Conservation (phyloP, 1,140 invertebrate genomes). For the Drosophila rhopaloa region DNA sequence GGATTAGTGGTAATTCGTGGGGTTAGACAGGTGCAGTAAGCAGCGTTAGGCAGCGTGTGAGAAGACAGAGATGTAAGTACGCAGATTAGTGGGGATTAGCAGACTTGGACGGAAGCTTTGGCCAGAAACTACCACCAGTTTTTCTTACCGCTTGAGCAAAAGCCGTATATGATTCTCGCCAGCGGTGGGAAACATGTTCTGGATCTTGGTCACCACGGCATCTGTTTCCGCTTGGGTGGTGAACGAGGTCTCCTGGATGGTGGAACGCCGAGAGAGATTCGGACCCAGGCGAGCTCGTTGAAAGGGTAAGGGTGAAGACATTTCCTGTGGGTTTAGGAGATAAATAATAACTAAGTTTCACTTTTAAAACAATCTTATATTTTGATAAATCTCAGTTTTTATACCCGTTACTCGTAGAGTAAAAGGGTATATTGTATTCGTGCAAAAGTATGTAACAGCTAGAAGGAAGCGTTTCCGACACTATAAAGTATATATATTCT, state of each 20-base stretch:
- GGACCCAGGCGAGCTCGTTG: slow-evolving; percentile 84
- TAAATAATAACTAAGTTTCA: not conserved
- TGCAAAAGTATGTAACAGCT: no score
- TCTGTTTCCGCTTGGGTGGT: slow-evolving; percentile 88
- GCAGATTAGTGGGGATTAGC: slow-evolving; percentile 59
- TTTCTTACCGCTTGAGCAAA: slow-evolving; percentile 93
- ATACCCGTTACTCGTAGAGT: no score
- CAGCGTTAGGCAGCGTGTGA: slow-evolving; percentile 60
- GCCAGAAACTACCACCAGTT: no score
- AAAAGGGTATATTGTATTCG: no score
- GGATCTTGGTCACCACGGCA: slow-evolving; percentile 91
- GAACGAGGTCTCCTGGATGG: slow-evolving; percentile 89
- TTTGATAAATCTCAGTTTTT: no score
- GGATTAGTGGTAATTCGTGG: slow-evolving; percentile 34
- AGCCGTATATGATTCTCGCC: slow-evolving; percentile 94
- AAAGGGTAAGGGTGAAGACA: slow-evolving; percentile 82
- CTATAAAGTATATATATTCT: no score
- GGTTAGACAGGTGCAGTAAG: slow-evolving; percentile 59
- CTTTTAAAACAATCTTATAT: not conserved
- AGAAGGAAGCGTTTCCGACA: no score
- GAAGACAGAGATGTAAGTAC: slow-evolving; percentile 55
- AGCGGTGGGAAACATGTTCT: slow-evolving; percentile 96
- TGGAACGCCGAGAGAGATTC: slow-evolving; percentile 85
- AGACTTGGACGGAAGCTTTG: slow-evolving; percentile 11
- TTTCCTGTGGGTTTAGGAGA: slow-evolving; percentile 51